A percentile compares a stretch with the other conserved stretches of the same genome.
Conservation (phyloP, 2,113 vertebrate genomes). For the Thryonomys swinderianus region DNA sequence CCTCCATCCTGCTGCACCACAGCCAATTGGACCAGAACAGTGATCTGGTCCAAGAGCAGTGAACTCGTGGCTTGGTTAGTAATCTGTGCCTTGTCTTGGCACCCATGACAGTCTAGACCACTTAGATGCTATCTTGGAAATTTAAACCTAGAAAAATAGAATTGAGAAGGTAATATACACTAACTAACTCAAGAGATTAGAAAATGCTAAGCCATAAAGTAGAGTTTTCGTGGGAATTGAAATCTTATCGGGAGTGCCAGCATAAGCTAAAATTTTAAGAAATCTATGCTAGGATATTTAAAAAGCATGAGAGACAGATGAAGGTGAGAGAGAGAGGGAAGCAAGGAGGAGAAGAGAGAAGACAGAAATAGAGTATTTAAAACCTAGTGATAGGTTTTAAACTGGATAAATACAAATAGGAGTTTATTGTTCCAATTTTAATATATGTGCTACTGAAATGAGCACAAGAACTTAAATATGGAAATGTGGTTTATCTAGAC, state of each 20-base stretch:
- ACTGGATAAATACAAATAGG: neutral
- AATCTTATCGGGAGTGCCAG: neutral
- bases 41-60: neutral
- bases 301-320: neutral
- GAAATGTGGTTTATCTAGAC: conserved; percentile 7
- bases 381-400: neutral
- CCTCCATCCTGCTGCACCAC: neutral
- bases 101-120: neutral
- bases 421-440: neutral
- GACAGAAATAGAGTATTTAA: neutral
- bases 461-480: neutral
- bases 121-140: neutral
- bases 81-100: neutral
- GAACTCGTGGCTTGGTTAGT: neutral
- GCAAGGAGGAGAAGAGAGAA: neutral
- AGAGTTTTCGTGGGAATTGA: neutral
- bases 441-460: too few species aligned
- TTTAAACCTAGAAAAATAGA: neutral
- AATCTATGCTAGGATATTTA: neutral
- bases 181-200: neutral
- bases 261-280: neutral
- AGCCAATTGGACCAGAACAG: neutral
- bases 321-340: neutral
- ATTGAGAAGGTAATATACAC: neutral
- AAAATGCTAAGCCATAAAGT: neutral